Evolutionary conservation across 2,797 vertebrate genomes (phyloP), one percentile per base, ranked within the genome.

Genomic region (Lepus oiostolus): DNA sequence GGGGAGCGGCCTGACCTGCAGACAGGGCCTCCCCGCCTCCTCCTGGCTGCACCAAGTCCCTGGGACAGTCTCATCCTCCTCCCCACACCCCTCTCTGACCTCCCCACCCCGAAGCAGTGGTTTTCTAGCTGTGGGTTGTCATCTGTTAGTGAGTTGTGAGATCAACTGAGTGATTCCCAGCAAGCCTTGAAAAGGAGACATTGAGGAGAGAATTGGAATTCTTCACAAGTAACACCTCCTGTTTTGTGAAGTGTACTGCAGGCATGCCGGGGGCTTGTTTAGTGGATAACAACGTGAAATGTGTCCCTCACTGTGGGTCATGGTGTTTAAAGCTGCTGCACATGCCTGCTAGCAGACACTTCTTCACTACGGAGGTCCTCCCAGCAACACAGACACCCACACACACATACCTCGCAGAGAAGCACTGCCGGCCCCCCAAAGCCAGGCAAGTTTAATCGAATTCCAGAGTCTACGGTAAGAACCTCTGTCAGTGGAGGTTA

Each of bases 301-400:
- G 11, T 8, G 28, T 75, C 65, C 17, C 35, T 75, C 77, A 52
- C 54, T 50, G 3, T 54, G 17, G 17, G 28, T 42, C 54, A 50
- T 12, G 70, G 87, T 24, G 28, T 84, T 84, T 68, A 72, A 90
- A 92, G n/a, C 30, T 68, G 10, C 12, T 77, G 58, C 38, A 42
- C 19, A 80, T 83, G 82, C 68, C 77, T 85, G 42, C 30, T 42
- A 68, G 75, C 6, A 35, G 35, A 62, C 7, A 47, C 38, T 22
- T 70, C 75, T 91, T 85, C 72, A 1, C 72, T 84, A 47, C 1
- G 12, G 35, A 84, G 16, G n/a, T 50, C 2, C 38, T 13, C 38
- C 1, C 32, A 54, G 10, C 4, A 54, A 16, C 3, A 60, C 17
- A n/a, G 17, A 75, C 4, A 17, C 4, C 70, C 3, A 24, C 2